Evolutionary conservation across 2,888 invertebrate genomes (phyloP), one percentile per base, ranked within the genome.

Genomic region (Oxycera nigricornis): DNA sequence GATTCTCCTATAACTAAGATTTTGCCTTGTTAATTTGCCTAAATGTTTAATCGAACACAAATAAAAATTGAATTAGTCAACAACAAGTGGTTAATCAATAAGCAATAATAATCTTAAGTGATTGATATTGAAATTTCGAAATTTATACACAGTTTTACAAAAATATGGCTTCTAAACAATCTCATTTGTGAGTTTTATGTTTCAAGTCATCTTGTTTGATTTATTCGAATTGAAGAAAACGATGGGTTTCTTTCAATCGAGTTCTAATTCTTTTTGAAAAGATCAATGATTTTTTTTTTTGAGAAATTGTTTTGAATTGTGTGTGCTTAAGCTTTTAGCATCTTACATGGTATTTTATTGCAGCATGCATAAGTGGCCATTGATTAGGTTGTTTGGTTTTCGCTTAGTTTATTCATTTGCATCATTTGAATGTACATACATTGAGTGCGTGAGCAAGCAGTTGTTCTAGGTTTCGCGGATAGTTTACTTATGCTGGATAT

Each of bases 121-220:
- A 59, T 59, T 59, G 24, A 59, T 30, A n/a, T n/a, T 30, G 28
- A 59, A 28, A 28, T 46, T 72, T 73, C 73, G 59, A 74, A 73
- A 61, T 59, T 59, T 67, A 9, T 76, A 76, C 74, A 74, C 73
- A 75, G 67, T 73, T 68, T 73, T 76, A 76, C 75, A 76, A 76
- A 76, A 76, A 76, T 76, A 76, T 74, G 59, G 46, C 46, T 67
- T 20, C 59, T 73, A 73, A 76, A 73, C 70, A 72, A 73, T 76
- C 59, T 67, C 55, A 50, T 73, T 62, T 73, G n/a, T n/a, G 30
- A 68, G 26, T 50, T 28, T 70, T 52, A 26, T 17, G 14, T 65
- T 30, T 31, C 7, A 41, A 65, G 20, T 65, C 4, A 65, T 35
- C 39, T 65, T 7, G 30, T n/a, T 31, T 9, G 4, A 35, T 35